A percentile compares a stretch with the other conserved stretches of the same genome.
These are phyloP conservation scores for Euschistus heros DNA, from an alignment of 1,140 invertebrate species.

Conservation along the genomic window DNA sequence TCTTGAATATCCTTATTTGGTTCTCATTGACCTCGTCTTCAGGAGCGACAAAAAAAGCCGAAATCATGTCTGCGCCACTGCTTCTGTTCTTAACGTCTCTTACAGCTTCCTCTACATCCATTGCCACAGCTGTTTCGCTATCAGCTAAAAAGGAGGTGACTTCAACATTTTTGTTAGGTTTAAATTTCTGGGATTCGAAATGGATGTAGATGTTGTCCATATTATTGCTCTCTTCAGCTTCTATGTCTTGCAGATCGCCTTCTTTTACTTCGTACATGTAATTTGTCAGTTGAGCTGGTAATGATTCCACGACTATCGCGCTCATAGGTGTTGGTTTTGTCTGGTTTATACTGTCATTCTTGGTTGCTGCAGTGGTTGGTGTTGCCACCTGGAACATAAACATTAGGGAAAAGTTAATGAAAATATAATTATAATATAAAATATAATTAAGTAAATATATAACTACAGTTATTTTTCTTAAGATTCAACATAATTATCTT, in stretches of 20 bases:
- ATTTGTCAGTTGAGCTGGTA: not conserved
- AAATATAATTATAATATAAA: too few relatives aligned
- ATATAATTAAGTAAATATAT: too few relatives aligned
- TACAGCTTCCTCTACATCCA: not conserved
- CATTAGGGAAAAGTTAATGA: too few relatives aligned
- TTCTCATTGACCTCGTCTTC: constrained; percentile 20
- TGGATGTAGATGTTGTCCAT: constrained; percentile 4
- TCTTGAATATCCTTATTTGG: not conserved
- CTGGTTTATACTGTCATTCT: too few relatives aligned
- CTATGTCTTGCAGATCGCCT: constrained; percentile 13
- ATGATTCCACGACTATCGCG: too few relatives aligned
- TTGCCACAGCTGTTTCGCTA: constrained; percentile 19
- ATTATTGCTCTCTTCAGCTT: constrained; percentile 13
- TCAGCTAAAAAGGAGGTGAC: constrained; percentile 29
- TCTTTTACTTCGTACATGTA: constrained; percentile 13
- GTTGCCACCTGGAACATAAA: too few relatives aligned
- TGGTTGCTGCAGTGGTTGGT: too few relatives aligned
- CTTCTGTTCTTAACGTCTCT: constrained; percentile 9
- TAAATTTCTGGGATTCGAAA: constrained; percentile 12
- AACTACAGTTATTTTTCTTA: too few relatives aligned
- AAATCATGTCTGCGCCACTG: constrained; percentile 24
- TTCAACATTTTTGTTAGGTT: constrained; percentile 19
- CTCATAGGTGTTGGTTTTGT: too few relatives aligned
- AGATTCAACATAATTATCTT: too few relatives aligned
- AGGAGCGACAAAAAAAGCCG: constrained; percentile 25